These are phyloP conservation scores for Oncorhynchus kisutch DNA, from an alignment of 2,113 vertebrate species.

Conservation along the genomic window DNA sequence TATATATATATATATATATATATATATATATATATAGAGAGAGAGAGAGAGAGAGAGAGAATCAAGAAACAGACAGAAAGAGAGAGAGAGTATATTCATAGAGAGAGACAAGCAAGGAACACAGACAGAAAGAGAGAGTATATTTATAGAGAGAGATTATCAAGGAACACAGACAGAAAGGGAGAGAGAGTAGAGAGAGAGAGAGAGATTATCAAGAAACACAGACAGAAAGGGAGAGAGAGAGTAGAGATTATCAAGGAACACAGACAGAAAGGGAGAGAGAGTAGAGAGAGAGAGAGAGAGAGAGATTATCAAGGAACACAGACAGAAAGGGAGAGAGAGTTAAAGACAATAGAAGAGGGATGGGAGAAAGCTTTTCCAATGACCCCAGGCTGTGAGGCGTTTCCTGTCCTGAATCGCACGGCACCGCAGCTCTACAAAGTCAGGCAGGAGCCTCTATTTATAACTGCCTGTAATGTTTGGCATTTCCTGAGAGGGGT, in stretches of 20 bases:
- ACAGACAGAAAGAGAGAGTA: no score
- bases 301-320: no score
- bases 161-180: not conserved
- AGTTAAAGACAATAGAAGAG: not conserved
- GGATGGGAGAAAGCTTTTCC: slow-evolving; percentile 7
- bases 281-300: not conserved
- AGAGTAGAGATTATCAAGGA: not conserved
- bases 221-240: no score
- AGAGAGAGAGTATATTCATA: not conserved
- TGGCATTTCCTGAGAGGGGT: not conserved
- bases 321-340: not conserved
- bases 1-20: no score
- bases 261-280: not conserved
- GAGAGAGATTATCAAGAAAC: no score
- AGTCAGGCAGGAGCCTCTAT: not conserved
- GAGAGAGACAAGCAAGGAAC: no score
- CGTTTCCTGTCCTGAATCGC: not conserved
- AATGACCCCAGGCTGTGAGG: slow-evolving; percentile 21
- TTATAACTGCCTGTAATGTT: not conserved
- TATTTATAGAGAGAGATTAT: no score
- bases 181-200: not conserved
- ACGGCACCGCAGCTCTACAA: slow-evolving; percentile 2
- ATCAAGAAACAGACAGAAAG: no score
- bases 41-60: not conserved
- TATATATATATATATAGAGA: no score